Percentiles rank a stretch among this genome's conserved stretches.
phyloP scores from a whole-genome alignment of 1,140 invertebrate genomes.

The Papilio dardanus region DNA sequence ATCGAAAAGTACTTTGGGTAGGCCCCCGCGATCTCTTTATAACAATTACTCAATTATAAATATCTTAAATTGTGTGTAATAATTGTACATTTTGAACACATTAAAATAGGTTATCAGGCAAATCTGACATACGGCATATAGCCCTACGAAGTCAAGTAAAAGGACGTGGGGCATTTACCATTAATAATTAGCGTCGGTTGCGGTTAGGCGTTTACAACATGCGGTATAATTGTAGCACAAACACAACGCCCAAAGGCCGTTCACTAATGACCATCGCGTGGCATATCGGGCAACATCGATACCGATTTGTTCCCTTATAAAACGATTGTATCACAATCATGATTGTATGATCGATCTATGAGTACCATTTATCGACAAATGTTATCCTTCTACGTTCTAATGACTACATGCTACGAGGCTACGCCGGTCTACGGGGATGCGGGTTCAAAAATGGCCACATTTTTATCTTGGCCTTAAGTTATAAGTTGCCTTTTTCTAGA shows the following conservation, averaged over 20 bases:
- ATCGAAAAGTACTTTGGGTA: too few species aligned
- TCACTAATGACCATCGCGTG: slow-evolving; percentile 26
- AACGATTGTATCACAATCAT: not conserved
- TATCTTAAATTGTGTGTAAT: not conserved
- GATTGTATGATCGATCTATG: not conserved
- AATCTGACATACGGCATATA: slow-evolving; percentile 18
- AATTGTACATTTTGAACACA: not conserved
- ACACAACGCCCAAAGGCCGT: slow-evolving; percentile 44
- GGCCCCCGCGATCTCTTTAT: too few species aligned
- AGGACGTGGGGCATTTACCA: slow-evolving; percentile 40
- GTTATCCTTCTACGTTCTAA: not conserved
- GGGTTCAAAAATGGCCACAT: too few species aligned
- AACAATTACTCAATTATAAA: not conserved
- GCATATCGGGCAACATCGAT: slow-evolving; percentile 6
- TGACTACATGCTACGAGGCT: too few species aligned
- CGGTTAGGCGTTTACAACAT: slow-evolving; percentile 42
- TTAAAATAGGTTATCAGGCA: slow-evolving; percentile 2
- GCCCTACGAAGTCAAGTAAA: slow-evolving; percentile 39
- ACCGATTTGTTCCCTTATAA: slow-evolving; percentile 17
- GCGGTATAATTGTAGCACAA: slow-evolving; percentile 51
- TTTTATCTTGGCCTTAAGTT: too few species aligned
- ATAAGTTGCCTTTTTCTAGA: too few species aligned
- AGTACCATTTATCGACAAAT: not conserved
- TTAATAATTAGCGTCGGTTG: slow-evolving; percentile 47
- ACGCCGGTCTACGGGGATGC: too few species aligned